A percentile compares a stretch with the other conserved stretches of the same genome.
These are phyloP conservation scores for Haplotaxodon microlepis DNA, from an alignment of 2,113 vertebrate species.

Conservation along the genomic window DNA sequence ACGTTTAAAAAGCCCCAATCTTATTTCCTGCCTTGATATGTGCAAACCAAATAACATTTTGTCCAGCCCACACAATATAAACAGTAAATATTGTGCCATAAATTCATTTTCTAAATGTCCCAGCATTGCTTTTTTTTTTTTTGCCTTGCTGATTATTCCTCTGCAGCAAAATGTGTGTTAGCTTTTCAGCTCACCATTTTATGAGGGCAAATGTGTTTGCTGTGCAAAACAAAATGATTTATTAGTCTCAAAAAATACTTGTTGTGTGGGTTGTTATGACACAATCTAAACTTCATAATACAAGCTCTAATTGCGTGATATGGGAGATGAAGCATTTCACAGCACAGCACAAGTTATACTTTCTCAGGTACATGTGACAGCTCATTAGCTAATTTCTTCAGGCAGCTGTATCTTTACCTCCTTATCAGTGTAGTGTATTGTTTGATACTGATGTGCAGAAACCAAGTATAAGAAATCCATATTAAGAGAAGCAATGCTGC, in stretches of 20 bases:
- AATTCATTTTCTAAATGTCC: background rate
- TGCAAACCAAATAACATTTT: background rate
- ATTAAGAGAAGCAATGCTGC: background rate
- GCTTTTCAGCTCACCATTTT: background rate
- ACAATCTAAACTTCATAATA: background rate
- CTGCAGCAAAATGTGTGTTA: background rate
- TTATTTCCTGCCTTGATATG: background rate
- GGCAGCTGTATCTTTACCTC: background rate
- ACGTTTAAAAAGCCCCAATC: background rate
- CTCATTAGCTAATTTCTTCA: background rate
- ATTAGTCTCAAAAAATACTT: background rate
- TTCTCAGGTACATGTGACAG: background rate
- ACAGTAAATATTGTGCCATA: background rate
- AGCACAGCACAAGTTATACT: background rate
- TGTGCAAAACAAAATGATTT: background rate
- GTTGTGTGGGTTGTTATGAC: background rate
- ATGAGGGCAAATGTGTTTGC: background rate
- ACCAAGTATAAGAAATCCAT: background rate
- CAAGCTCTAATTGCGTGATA: background rate
- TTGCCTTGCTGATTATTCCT: background rate
- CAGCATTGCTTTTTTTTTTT: background rate
- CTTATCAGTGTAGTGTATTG: background rate
- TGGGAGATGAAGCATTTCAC: background rate
- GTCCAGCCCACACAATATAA: background rate
- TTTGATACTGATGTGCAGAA: background rate